Evolutionary conservation across 2,888 invertebrate genomes (phyloP).

Genomic region (Cephus spinipes): DNA sequence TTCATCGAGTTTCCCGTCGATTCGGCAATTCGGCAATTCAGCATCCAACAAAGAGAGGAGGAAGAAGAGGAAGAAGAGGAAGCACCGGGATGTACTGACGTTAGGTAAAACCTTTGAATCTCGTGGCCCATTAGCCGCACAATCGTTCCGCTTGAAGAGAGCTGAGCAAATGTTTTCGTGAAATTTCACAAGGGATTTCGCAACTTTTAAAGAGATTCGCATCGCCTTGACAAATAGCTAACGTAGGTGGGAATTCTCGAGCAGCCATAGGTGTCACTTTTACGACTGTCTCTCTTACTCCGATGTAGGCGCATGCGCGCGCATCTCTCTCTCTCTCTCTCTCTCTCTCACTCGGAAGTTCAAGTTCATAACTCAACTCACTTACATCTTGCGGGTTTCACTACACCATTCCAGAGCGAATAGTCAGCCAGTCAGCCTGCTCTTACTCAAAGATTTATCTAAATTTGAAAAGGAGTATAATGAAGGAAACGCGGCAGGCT

Average conservation of each 20-base stretch:
- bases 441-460: slow-evolving; percentile 38
- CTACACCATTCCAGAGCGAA: neutral
- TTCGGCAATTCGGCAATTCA: no score
- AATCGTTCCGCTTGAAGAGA: no score
- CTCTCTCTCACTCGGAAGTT: slow-evolving; percentile 42
- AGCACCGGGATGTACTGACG: no score
- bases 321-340: slow-evolving; percentile 10
- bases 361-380: slow-evolving; percentile 45
- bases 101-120: no score
- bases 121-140: no score
- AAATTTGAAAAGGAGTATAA: slow-evolving; percentile 47
- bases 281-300: neutral
- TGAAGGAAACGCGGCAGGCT: slow-evolving; percentile 34
- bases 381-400: neutral
- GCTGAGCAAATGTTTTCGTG: neutral
- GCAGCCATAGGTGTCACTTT: slow-evolving; percentile 8
- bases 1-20: no score
- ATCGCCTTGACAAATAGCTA: slow-evolving; percentile 54
- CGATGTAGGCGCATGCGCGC: neutral
- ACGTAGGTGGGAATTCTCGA: slow-evolving; percentile 23
- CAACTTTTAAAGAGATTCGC: slow-evolving; percentile 42
- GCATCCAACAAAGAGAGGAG: no score
- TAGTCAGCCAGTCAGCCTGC: neutral
- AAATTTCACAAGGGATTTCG: slow-evolving; percentile 28
- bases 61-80: no score